Percentiles rank a stretch among this genome's conserved stretches.
Evolutionary conservation across 2,113 vertebrate genomes (phyloP).

Genomic region (Lathamus discolor): DNA sequence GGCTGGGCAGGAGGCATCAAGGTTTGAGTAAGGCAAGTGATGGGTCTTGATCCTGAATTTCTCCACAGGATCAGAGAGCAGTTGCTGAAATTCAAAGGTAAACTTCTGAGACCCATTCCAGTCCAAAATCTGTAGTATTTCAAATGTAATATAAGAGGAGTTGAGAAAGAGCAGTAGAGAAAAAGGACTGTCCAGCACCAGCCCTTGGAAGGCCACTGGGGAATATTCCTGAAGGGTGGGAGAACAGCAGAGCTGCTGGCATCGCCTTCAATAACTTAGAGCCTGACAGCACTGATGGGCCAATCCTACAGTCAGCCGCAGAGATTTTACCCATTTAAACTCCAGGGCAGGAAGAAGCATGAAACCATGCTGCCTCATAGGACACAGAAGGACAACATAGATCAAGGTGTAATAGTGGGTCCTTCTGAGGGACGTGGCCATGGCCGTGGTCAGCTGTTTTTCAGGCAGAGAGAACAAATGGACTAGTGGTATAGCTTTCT

Average conservation of each 20-base stretch:
- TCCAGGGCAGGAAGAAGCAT: not conserved
- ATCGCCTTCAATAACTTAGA: not conserved
- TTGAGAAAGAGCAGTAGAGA: not conserved
- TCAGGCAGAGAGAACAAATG: not conserved
- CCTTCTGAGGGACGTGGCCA: rapidly evolving
- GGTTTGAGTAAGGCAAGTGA: rapidly evolving
- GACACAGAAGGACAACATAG: too few relatives aligned
- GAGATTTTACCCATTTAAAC: not conserved
- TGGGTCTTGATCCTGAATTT: not conserved
- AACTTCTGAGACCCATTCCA: not conserved
- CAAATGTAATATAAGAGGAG: not conserved
- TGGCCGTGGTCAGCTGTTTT: not conserved
- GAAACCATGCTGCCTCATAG: not conserved
- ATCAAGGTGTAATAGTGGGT: not conserved
- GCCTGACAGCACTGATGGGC: too few relatives aligned
- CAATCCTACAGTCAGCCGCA: too few relatives aligned
- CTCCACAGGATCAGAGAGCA: not conserved
- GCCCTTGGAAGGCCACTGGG: not conserved
- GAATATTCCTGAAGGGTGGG: not conserved
- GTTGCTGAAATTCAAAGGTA: not conserved
- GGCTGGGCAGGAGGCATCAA: not conserved
- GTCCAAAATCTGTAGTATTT: not conserved
- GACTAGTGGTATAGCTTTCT: not conserved
- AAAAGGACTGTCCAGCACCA: not conserved
- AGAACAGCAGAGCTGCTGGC: not conserved